Percentiles rank a stretch among this genome's conserved stretches.
phyloP scores from a whole-genome alignment of 2,888 invertebrate species.

The Synergus itoensis region DNA sequence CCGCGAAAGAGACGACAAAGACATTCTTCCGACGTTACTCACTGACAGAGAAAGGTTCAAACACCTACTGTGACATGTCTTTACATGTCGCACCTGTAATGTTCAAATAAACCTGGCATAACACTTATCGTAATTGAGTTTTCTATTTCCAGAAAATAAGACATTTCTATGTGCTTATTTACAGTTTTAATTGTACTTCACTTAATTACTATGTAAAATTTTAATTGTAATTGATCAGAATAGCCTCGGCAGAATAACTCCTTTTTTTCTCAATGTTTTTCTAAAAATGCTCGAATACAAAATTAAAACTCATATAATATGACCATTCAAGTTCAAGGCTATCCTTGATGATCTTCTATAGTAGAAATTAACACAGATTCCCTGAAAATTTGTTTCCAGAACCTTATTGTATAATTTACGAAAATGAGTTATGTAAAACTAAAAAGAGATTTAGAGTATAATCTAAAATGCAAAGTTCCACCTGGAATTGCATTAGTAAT shows the following conservation, averaged over 20 bases:
- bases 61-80: conserved; percentile 37
- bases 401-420: not conserved
- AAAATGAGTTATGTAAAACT: not conserved
- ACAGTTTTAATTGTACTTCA: not conserved
- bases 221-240: too few relatives aligned
- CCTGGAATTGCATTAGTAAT: not conserved
- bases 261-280: too few relatives aligned
- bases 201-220: too few relatives aligned
- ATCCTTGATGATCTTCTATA: too few relatives aligned
- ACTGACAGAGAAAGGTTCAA: conserved; percentile 53
- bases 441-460: not conserved
- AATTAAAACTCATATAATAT: too few relatives aligned
- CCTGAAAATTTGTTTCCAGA: not conserved
- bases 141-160: conserved; percentile 3
- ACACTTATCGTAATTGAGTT: conserved; percentile 4
- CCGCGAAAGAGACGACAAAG: conserved; percentile 60
- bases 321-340: too few relatives aligned
- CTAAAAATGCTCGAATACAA: too few relatives aligned
- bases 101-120: not conserved
- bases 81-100: conserved; percentile 36
- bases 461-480: conserved; percentile 17
- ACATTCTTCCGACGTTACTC: conserved; percentile 64
- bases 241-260: too few relatives aligned
- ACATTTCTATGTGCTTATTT: not conserved
- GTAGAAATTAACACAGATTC: not conserved